Evolutionary conservation across 2,113 vertebrate genomes (phyloP).

Genomic region (Hystrix cristata): DNA sequence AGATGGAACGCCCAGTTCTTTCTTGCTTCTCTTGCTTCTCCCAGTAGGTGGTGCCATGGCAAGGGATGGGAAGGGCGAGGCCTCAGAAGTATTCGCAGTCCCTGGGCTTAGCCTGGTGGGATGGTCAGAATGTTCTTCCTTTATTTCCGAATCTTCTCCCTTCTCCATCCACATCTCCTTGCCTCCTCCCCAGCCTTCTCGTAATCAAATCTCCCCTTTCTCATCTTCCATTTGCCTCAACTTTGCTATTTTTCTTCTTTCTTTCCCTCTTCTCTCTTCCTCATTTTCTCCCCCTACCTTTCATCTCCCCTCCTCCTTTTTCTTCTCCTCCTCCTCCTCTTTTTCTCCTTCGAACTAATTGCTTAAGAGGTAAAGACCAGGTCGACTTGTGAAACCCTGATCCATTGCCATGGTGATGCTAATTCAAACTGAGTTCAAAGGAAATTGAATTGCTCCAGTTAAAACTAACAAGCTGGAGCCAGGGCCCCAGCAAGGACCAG

Average conservation of each 20-base stretch:
- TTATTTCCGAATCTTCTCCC: not conserved
- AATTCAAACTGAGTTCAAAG: constrained; percentile 91
- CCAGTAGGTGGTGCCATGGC: not conserved
- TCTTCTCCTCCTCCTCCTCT: constrained; percentile 6
- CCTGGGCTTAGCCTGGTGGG: not conserved
- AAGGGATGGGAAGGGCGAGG: not conserved
- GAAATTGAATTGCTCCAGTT: constrained; percentile 86
- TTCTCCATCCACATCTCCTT: not conserved
- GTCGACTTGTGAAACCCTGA: constrained; percentile 82
- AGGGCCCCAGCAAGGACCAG: constrained; percentile 80
- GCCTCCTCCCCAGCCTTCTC: not conserved
- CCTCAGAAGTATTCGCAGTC: too few species aligned
- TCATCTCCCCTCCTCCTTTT: not conserved
- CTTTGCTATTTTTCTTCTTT: not conserved
- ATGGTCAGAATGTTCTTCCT: not conserved
- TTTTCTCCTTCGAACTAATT: constrained; percentile 74
- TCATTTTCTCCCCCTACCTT: not conserved
- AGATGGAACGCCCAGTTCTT: not conserved
- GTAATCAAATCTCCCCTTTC: not conserved
- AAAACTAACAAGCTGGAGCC: constrained; percentile 85
- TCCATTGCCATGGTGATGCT: constrained; percentile 90
- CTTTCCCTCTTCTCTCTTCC: not conserved
- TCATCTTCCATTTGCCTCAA: not conserved
- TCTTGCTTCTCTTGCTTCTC: not conserved
- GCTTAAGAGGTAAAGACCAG: constrained; percentile 87